Percentiles rank a stretch among this genome's conserved stretches.
phyloP scores from a whole-genome alignment of 2,797 vertebrate species.

The Phalloptychus januarius region DNA sequence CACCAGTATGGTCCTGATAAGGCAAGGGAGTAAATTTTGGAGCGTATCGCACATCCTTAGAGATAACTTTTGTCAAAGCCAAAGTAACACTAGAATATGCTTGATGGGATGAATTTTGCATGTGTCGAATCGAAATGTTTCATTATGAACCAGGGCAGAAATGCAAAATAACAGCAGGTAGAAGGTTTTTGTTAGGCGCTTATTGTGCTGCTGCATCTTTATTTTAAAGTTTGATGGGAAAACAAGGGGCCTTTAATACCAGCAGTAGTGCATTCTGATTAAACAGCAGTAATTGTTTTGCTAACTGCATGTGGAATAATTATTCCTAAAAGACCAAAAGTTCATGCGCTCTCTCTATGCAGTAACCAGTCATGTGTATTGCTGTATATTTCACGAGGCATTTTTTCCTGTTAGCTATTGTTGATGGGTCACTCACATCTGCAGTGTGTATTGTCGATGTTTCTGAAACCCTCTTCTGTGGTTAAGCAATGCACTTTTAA shows the following conservation, averaged over 20 bases:
- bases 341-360: no score
- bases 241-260: background rate
- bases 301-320: background rate
- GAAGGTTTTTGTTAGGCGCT: background rate
- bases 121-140: slow-evolving; percentile 1
- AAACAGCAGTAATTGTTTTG: background rate
- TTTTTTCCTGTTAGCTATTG: background rate
- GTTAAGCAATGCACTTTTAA: background rate
- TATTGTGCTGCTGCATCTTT: slow-evolving; percentile 1
- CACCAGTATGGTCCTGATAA: slow-evolving; percentile 44
- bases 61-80: slow-evolving; percentile 32
- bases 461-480: background rate
- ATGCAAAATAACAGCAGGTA: background rate
- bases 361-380: background rate
- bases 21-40: slow-evolving; percentile 41
- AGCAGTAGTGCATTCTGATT: slow-evolving; percentile 2
- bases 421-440: background rate
- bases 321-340: background rate
- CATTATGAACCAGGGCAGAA: background rate
- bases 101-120: slow-evolving; percentile 17
- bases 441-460: background rate
- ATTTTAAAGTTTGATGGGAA: background rate
- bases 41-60: slow-evolving; percentile 31
- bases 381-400: background rate
- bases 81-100: slow-evolving; percentile 26